These are phyloP conservation scores for Psophia crepitans DNA, from an alignment of 2,113 vertebrate genomes.

Conservation along the genomic window DNA sequence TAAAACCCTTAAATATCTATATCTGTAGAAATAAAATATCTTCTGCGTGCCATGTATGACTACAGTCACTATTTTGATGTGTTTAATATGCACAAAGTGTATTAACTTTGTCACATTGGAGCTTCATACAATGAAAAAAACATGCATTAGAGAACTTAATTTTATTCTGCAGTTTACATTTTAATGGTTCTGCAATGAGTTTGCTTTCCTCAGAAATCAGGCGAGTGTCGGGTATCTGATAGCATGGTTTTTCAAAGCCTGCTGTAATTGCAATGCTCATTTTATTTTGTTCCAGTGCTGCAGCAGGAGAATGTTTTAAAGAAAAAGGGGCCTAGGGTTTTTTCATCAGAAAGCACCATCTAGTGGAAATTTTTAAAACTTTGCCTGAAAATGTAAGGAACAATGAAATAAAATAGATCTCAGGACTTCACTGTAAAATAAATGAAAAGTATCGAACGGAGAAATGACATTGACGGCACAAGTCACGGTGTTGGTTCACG, in stretches of 20 bases:
- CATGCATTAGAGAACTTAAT: not conserved
- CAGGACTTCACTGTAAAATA: not conserved
- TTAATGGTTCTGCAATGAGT: not conserved
- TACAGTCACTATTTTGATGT: not conserved
- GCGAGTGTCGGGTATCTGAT: not conserved
- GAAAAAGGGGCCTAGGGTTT: not conserved
- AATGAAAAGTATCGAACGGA: not conserved
- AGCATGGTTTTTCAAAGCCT: not conserved
- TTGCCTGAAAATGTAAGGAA: not conserved
- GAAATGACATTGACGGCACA: not conserved
- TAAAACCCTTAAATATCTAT: not conserved
- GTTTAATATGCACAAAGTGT: not conserved
- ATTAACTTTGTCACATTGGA: not conserved
- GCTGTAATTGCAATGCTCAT: not conserved
- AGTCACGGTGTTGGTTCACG: not conserved
- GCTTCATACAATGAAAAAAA: not conserved
- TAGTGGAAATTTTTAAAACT: conserved; percentile 27
- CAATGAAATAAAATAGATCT: not conserved
- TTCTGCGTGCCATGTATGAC: not conserved
- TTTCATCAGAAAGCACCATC: conserved; percentile 39
- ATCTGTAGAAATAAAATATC: not conserved
- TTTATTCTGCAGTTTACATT: not conserved
- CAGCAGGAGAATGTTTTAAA: not conserved
- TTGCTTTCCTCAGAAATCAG: not conserved
- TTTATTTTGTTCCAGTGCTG: not conserved